Percentiles rank a stretch among this genome's conserved stretches.
Evolutionary conservation across 1,140 invertebrate genomes (phyloP).

Genomic region (Bradysia coprophila): DNA sequence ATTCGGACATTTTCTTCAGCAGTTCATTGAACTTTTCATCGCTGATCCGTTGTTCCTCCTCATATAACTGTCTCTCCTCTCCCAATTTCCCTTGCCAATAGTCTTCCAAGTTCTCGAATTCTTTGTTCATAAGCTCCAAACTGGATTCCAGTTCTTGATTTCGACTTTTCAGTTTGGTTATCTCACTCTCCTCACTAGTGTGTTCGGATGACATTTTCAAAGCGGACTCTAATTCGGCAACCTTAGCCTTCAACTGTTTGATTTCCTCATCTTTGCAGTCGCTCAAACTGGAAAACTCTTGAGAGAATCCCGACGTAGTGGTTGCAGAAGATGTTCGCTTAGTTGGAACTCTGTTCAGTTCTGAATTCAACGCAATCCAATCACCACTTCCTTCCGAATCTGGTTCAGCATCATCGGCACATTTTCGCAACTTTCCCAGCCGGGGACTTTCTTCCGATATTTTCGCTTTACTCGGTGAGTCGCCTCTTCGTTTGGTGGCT

Average conservation of each 20-base stretch:
- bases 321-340: not conserved
- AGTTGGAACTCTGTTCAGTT: conserved; percentile 11
- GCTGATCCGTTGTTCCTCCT: conserved; percentile 53
- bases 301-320: conserved; percentile 2
- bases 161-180: conserved; percentile 17
- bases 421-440: conserved; percentile 33
- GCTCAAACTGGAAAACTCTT: conserved; percentile 2
- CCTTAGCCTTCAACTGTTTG: conserved; percentile 9
- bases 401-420: conserved; percentile 12
- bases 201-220: not conserved
- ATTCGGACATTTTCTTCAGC: conserved; percentile 53
- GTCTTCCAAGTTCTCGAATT: conserved; percentile 69
- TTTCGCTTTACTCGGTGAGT: conserved; percentile 21
- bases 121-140: conserved; percentile 47
- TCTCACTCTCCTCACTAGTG: conserved; percentile 1
- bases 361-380: conserved; percentile 23
- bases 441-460: conserved; percentile 27
- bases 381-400: conserved; percentile 20
- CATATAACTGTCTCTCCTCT: conserved; percentile 54
- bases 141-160: conserved; percentile 48
- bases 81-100: conserved; percentile 63
- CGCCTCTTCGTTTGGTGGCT: conserved; percentile 25
- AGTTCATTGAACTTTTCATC: conserved; percentile 60
- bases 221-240: conserved; percentile 14
- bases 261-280: conserved; percentile 5